phyloP scores from a whole-genome alignment of 2,113 vertebrate genomes.

The Chaetops frenatus region DNA sequence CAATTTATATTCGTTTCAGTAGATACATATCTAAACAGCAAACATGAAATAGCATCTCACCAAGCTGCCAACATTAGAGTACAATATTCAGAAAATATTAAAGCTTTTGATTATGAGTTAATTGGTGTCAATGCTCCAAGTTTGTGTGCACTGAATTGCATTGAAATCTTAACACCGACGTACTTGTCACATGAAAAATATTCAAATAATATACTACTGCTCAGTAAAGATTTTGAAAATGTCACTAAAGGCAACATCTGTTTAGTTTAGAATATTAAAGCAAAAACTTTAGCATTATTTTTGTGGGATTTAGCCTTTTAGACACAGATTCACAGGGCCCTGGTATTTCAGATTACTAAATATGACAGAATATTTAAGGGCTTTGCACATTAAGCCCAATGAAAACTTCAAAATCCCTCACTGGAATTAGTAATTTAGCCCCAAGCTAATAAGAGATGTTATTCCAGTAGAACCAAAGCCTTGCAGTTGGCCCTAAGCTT shows the following conservation, averaged over 20 bases:
- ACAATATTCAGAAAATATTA: background rate
- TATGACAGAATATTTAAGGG: conserved; percentile 48
- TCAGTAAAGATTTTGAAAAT: background rate
- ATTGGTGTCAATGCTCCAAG: background rate
- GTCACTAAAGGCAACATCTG: background rate
- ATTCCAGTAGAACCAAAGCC: conserved; percentile 33
- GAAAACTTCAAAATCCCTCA: conserved; percentile 35
- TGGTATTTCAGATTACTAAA: conserved; percentile 20
- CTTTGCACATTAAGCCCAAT: conserved; percentile 33
- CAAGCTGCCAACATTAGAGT: conserved; percentile 12
- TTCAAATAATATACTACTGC: background rate
- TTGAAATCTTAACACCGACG: background rate
- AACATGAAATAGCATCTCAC: background rate
- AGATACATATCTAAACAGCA: background rate
- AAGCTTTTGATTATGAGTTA: background rate
- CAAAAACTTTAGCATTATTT: background rate
- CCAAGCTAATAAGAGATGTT: conserved; percentile 32
- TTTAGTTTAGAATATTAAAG: background rate
- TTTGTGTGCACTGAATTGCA: background rate
- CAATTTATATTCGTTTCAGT: conserved; percentile 44
- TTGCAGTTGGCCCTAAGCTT: conserved; percentile 43
- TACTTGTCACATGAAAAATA: background rate
- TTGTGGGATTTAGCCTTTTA: conserved; percentile 1
- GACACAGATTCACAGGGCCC: background rate
- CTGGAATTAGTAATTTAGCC: conserved; percentile 46